Evolutionary conservation across 1,140 invertebrate species (phyloP).

Genomic region (Melanaphis sacchari): DNA sequence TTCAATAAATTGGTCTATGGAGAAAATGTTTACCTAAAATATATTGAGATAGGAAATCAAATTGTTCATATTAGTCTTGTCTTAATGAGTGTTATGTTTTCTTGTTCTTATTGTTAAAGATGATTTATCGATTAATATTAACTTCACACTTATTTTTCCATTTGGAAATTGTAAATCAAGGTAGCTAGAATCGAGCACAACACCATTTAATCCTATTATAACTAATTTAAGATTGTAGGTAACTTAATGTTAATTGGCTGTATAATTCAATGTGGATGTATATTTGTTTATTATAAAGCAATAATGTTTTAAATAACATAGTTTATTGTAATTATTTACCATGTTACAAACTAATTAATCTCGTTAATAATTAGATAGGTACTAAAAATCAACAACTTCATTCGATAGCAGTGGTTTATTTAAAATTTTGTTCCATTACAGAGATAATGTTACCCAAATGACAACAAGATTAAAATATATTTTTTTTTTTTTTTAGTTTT

Average conservation of each 20-base stretch:
- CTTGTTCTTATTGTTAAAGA: not conserved
- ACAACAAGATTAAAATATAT: constrained; percentile 3
- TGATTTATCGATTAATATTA: not conserved
- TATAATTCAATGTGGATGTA: constrained; percentile 30
- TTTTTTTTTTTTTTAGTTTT: not conserved
- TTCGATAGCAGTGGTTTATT: constrained; percentile 28
- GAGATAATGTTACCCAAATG: constrained; percentile 1
- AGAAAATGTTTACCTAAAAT: not conserved
- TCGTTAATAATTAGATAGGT: not conserved
- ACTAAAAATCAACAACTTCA: constrained; percentile 20
- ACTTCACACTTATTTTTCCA: constrained; percentile 9
- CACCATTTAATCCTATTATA: constrained; percentile 34
- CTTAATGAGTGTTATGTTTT: not conserved
- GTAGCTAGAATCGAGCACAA: constrained; percentile 34
- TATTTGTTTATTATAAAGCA: constrained; percentile 1
- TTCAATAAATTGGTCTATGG: not conserved
- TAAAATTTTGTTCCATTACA: constrained; percentile 25
- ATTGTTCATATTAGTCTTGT: not conserved
- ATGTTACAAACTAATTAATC: constrained; percentile 12
- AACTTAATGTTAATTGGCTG: constrained; percentile 5
- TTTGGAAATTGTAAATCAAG: constrained; percentile 30
- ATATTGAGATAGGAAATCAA: not conserved
- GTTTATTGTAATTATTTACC: constrained; percentile 16
- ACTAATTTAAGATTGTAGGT: constrained; percentile 24
- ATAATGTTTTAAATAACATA: constrained; percentile 18